Evolutionary conservation across 2,797 vertebrate genomes (phyloP).

Genomic region (Parauchenoglanis ngamensis): DNA sequence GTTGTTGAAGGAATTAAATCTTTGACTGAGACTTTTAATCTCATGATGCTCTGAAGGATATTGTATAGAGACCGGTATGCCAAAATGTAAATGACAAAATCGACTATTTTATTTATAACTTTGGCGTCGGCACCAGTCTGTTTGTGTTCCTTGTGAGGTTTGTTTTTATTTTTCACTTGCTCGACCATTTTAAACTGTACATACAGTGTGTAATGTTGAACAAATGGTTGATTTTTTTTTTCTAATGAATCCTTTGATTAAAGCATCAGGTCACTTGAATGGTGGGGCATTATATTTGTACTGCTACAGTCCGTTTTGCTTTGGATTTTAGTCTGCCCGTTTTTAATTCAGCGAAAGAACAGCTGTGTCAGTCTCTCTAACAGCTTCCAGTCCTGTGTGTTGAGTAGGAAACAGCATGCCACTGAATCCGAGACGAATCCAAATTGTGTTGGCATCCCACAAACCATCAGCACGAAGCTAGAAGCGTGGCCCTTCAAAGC

Average conservation of each 20-base stretch:
- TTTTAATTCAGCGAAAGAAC: conserved; percentile 10
- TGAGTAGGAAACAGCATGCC: conserved; percentile 14
- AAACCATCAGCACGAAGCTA: conserved; percentile 8
- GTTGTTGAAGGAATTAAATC: conserved; percentile 71
- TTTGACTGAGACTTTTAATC: conserved; percentile 69
- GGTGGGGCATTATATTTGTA: conserved; percentile 65
- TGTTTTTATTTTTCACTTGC: conserved; percentile 60
- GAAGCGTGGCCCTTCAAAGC: conserved; percentile 1
- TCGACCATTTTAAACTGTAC: conserved; percentile 66
- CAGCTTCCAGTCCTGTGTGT: conserved; percentile 23
- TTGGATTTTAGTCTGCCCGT: conserved; percentile 18
- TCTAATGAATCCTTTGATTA: conserved; percentile 44
- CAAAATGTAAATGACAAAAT: conserved; percentile 73
- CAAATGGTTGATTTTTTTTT: conserved; percentile 60
- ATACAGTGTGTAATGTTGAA: conserved; percentile 65
- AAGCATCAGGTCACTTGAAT: conserved; percentile 60
- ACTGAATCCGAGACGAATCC: conserved; percentile 20
- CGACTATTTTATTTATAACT: conserved; percentile 72
- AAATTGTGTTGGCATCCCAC: conserved; percentile 7
- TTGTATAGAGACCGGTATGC: conserved; percentile 68
- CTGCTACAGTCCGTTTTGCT: conserved; percentile 46
- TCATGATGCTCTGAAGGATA: conserved; percentile 63
- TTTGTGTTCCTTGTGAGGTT: conserved; percentile 64
- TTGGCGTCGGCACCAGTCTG: conserved; percentile 56
- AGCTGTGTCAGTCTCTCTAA: neutral